These are phyloP conservation scores for Plusia festucae DNA, from an alignment of 2,888 invertebrate genomes.

Conservation along the genomic window DNA sequence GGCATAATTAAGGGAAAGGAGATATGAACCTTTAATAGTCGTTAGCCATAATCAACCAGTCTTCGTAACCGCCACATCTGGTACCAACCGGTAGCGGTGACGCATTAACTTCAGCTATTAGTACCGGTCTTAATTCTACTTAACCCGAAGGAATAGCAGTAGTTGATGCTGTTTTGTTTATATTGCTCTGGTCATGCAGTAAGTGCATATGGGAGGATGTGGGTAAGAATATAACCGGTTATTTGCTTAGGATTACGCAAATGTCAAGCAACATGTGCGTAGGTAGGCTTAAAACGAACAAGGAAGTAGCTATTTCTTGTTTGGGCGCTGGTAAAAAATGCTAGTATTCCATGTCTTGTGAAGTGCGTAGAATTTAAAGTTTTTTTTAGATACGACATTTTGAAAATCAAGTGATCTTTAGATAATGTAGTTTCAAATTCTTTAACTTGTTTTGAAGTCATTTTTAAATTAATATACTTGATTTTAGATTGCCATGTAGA, in stretches of 20 bases:
- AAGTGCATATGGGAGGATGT: conserved; percentile 24
- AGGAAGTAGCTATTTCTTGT: conserved; percentile 48
- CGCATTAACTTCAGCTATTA: neutral
- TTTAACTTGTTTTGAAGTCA: neutral
- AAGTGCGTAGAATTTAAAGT: neutral
- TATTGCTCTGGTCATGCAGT: neutral
- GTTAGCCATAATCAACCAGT: conserved; percentile 3
- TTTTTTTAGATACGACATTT: neutral
- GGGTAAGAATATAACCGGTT: conserved; percentile 16
- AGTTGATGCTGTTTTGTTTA: conserved; percentile 11
- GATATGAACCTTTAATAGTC: neutral
- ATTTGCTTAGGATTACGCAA: conserved; percentile 35
- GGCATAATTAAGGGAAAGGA: conserved; percentile 2
- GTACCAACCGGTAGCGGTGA: neutral
- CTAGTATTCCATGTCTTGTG: neutral
- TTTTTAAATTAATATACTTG: neutral
- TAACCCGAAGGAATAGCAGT: neutral
- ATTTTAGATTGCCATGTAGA: neutral
- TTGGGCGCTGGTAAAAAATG: conserved; percentile 8
- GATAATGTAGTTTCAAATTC: neutral
- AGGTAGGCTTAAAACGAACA: conserved; percentile 21
- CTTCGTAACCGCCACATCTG: neutral
- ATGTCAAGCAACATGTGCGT: conserved; percentile 28
- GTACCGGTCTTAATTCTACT: conserved; percentile 3
- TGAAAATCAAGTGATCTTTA: neutral